These are phyloP conservation scores for Drosophila carrolli DNA, from an alignment of 1,140 invertebrate species.

Conservation along the genomic window DNA sequence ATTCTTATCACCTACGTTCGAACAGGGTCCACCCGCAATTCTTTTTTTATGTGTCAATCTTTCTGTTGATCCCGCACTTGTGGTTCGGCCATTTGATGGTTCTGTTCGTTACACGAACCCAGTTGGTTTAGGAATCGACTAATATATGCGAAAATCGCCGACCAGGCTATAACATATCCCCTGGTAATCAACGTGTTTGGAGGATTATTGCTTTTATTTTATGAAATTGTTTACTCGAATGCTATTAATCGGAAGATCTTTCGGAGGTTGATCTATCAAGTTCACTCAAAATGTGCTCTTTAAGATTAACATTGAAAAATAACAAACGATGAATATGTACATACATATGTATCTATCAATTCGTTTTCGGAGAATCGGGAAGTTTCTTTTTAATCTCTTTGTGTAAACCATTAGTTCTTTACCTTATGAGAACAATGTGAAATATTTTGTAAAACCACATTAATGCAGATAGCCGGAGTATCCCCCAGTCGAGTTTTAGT, in stretches of 20 bases:
- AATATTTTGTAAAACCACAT: no score
- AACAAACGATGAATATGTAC: background rate
- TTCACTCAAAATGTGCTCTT: background rate
- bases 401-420: no score
- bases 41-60: constrained; percentile 41
- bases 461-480: constrained; percentile 10
- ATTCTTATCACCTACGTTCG: constrained; percentile 13
- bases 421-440: no score
- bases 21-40: constrained; percentile 65
- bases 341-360: no score
- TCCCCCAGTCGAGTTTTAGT: constrained; percentile 15
- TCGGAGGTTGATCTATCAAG: constrained; percentile 5
- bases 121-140: constrained; percentile 64
- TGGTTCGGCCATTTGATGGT: constrained; percentile 65
- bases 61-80: constrained; percentile 67
- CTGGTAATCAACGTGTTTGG: constrained; percentile 5
- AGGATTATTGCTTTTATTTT: constrained; percentile 1
- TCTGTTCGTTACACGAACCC: constrained; percentile 71
- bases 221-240: background rate
- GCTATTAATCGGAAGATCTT: constrained; percentile 8
- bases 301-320: background rate
- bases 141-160: constrained; percentile 54
- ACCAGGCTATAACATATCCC: constrained; percentile 29
- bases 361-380: background rate
- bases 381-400: no score